phyloP scores from a whole-genome alignment of 2,113 vertebrate species.

The Aleadryas rufinucha region DNA sequence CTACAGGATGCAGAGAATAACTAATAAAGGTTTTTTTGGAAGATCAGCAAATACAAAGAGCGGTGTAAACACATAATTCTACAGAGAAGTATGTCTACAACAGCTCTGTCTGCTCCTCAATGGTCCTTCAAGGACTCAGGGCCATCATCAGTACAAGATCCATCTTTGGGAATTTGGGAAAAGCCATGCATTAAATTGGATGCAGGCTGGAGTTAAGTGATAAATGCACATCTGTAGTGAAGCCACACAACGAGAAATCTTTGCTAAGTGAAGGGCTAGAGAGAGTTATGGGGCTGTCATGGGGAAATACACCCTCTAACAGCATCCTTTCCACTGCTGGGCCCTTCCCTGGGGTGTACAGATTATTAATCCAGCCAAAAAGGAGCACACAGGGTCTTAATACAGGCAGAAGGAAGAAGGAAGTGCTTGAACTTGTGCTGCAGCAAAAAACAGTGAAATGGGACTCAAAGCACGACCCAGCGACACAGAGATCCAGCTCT shows the following conservation, averaged over 20 bases:
- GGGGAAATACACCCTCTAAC: neutral
- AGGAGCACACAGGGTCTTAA: neutral
- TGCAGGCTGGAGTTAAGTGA: neutral
- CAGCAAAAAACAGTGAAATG: neutral
- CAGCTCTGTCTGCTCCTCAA: neutral
- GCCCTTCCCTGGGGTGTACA: neutral
- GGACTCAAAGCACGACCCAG: neutral
- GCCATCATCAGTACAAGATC: neutral
- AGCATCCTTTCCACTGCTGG: neutral
- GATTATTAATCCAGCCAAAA: neutral
- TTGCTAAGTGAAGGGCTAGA: neutral
- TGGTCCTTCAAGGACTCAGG: neutral
- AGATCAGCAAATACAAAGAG: neutral
- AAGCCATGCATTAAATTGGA: neutral
- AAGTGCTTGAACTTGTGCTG: neutral
- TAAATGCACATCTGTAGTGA: neutral
- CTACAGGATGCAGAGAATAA: neutral
- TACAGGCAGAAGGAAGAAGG: neutral
- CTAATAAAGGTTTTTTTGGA: neutral
- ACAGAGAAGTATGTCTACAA: neutral
- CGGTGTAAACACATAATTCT: neutral
- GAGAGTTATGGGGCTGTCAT: neutral
- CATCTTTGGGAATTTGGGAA: neutral
- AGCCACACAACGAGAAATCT: neutral
- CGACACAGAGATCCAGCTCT: neutral